Evolutionary conservation across 2,113 vertebrate genomes (phyloP), one percentile per base, ranked within the genome.

Genomic region (Vombatus ursinus): DNA sequence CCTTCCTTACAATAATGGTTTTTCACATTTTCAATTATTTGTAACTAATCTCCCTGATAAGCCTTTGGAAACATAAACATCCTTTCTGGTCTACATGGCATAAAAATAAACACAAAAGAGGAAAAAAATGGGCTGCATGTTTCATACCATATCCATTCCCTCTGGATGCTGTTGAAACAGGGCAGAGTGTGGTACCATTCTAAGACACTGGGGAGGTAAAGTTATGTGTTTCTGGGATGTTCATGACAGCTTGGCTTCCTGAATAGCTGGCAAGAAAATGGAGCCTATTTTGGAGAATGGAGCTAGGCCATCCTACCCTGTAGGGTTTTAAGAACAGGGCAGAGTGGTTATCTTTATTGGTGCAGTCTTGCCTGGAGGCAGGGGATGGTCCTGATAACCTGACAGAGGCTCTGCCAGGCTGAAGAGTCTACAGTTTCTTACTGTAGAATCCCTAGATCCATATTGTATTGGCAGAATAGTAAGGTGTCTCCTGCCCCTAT

Each of bases 11-110:
- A 90, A 57, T 50, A 94, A 96, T 95, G 61, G 97, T 95, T 98
- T 54, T 94, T 91, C 97, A 98, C 96, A 96, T 97, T 97, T 97
- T 97, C 96, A 96, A 95, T 98, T 97, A 97, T 97, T 98, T 97
- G 94, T 91, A 94, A 94, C 94, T 98, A 97, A 98, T 98, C 95
- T 95, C 92, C 95, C 95, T 96, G 98, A 98, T 95, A 97, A 98
- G 97, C n/a, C 53, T 95, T 97, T 96, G 93, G 61, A 97, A 97
- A 96, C 96, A 92, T 94, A 98, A 98, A 97, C 44, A 92, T 10
- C 97, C 96, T 95, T 94, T 89, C 54, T 90, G 92, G 96, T 96
- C 94, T 10, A 16, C 47, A 93, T 0, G 57, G 95, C 31, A 95
- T 50, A 57, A 93, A 95, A 94, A 92, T 14, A 23, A 94, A 91